These are phyloP conservation scores for Sebastes steindachneri DNA, from an alignment of 2,797 vertebrate genomes.

Conservation along the genomic window DNA sequence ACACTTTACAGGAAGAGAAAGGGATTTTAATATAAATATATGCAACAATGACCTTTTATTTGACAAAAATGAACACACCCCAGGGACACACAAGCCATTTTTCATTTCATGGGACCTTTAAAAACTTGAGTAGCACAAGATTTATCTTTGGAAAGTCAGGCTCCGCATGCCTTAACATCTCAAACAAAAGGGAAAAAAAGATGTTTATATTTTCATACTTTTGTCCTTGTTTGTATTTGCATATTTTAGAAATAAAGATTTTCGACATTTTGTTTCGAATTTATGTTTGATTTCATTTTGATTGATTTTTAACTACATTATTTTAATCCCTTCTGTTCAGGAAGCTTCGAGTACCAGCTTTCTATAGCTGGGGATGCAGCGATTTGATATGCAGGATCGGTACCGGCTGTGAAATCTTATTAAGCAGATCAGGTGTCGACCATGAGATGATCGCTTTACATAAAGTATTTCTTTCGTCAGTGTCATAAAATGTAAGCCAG, in stretches of 20 bases:
- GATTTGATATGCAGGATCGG: background rate
- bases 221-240: conserved; percentile 79
- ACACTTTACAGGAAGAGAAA: conserved; percentile 60
- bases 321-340: background rate
- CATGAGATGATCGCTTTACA: background rate
- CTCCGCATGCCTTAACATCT: conserved; percentile 79
- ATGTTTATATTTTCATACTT: conserved; percentile 82
- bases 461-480: background rate
- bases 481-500: background rate
- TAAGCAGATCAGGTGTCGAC: background rate
- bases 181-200: conserved; percentile 77
- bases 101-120: conserved; percentile 76
- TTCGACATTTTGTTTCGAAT: conserved; percentile 59
- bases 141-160: conserved; percentile 64
- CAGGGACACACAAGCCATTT: conserved; percentile 73
- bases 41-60: conserved; percentile 54
- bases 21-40: conserved; percentile 62
- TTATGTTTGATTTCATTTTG: background rate
- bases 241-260: conserved; percentile 87
- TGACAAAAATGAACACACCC: conserved; percentile 9
- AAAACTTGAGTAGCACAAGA: conserved; percentile 70
- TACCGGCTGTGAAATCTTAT: background rate
- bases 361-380: background rate
- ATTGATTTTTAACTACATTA: background rate
- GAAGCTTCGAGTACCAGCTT: background rate